Evolutionary conservation across 2,797 vertebrate genomes (phyloP), one percentile per base, ranked within the genome.

Genomic region (Oreochromis mossambicus): DNA sequence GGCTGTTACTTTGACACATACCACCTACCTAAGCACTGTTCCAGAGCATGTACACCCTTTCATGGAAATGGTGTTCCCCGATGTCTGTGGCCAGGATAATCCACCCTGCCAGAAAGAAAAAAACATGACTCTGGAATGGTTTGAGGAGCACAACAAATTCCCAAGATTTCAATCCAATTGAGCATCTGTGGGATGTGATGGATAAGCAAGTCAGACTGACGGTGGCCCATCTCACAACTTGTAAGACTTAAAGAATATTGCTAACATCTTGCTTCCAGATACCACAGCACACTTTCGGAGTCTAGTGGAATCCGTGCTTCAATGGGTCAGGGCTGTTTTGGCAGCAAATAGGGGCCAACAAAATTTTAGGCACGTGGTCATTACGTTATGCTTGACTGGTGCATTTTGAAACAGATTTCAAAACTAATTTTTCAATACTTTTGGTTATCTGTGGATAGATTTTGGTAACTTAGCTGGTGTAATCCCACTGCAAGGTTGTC

Each of bases 321-420:
- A n/a, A 36, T 36, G 58, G 58, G 17, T 61, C 32, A 61, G 29
- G 9, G 3, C 29, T 61, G 15, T 34, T 34, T 61, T 34, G 32
- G 58, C 58, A 61, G 58, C 58, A 36, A 36, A 36, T 19, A n/a
- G 29, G 56, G 29, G 9, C 29, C 56, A 61, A 61, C 29, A 19
- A 34, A 34, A 32, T 11, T 1, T 61, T 34, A 0, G 2, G 29
- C 29, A 61, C 5, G 2, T 56, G 29, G 29, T 34, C 56, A 58
- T 58, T 34, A 19, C 34, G 56, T 58, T 58, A 0, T 19, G 15
- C 56, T 29, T 58, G 0, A 58, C 19, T 34, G 29, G 5, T 56
- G 55, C 7, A 29, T 0, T 56, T 56, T 56, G 7, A 56, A 56
- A 56, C 55, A 56, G 26, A 56, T 56, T 56, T 56, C 55, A 29